phyloP scores from a whole-genome alignment of 2,888 invertebrate species.

The Leptinotarsa tumamoca region DNA sequence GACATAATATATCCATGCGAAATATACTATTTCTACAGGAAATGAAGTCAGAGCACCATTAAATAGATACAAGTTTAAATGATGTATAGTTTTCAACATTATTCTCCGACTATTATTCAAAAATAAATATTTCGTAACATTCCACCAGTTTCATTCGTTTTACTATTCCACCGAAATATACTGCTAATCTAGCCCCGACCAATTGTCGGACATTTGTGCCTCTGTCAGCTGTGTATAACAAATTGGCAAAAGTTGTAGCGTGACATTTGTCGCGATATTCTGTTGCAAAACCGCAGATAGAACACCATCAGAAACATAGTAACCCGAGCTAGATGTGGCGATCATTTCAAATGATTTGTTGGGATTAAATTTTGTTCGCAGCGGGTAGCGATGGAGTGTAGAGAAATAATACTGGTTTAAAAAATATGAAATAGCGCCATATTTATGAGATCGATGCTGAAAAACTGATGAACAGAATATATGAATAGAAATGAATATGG shows the following conservation, averaged over 20 bases:
- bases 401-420: neutral
- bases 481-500: too few species aligned
- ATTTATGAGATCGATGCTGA: neutral
- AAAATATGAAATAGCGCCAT: neutral
- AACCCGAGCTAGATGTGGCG: neutral
- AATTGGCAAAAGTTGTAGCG: constrained; percentile 36
- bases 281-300: constrained; percentile 29
- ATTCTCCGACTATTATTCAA: neutral
- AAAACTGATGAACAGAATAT: neutral
- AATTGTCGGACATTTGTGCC: constrained; percentile 21
- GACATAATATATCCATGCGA: too few species aligned
- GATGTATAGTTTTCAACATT: too few species aligned
- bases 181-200: constrained; percentile 6
- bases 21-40: too few species aligned
- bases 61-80: too few species aligned
- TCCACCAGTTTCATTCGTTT: neutral
- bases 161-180: neutral
- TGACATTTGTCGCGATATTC: constrained; percentile 33
- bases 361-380: constrained; percentile 17
- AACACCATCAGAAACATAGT: constrained; percentile 30
- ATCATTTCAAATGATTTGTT: constrained; percentile 28
- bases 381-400: neutral
- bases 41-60: too few species aligned
- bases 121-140: neutral
- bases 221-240: constrained; percentile 27